phyloP scores from a whole-genome alignment of 2,113 vertebrate species.

The Neotoma lepida region DNA sequence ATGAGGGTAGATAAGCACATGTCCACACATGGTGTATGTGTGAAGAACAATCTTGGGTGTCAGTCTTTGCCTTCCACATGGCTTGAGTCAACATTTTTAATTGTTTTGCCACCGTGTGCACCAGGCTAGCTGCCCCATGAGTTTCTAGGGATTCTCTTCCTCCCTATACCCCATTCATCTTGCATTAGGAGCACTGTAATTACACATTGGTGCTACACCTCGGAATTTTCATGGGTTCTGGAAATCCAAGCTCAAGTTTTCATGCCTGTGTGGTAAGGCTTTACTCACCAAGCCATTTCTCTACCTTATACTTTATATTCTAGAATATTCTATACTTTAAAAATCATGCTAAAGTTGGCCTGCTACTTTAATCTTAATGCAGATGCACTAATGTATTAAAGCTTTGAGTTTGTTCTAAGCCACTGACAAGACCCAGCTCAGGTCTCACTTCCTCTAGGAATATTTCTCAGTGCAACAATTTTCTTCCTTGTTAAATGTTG shows the following conservation, averaged over 20 bases:
- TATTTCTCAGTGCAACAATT: not conserved
- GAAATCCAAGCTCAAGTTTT: not conserved
- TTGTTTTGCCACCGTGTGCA: not conserved
- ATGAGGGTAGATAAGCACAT: too few relatives aligned
- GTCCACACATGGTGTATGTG: not conserved
- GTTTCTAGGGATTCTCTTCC: not conserved
- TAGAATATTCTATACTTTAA: not conserved
- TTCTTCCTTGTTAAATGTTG: not conserved
- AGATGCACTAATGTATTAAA: not conserved
- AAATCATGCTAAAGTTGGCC: not conserved
- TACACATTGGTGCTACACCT: not conserved
- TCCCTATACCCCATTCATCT: too few relatives aligned
- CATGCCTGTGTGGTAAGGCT: not conserved
- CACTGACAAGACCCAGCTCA: not conserved
- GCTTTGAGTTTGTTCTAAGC: not conserved
- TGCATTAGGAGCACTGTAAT: not conserved
- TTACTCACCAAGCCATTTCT: not conserved
- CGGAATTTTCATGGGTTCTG: not conserved
- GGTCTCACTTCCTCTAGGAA: not conserved
- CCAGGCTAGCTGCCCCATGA: not conserved
- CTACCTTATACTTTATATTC: not conserved
- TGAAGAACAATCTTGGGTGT: not conserved
- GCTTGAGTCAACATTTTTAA: not conserved
- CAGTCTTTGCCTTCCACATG: not conserved
- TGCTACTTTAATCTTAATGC: not conserved